Conservation (phyloP, 2,113 vertebrate species). For the Pholis gunnellus region DNA sequence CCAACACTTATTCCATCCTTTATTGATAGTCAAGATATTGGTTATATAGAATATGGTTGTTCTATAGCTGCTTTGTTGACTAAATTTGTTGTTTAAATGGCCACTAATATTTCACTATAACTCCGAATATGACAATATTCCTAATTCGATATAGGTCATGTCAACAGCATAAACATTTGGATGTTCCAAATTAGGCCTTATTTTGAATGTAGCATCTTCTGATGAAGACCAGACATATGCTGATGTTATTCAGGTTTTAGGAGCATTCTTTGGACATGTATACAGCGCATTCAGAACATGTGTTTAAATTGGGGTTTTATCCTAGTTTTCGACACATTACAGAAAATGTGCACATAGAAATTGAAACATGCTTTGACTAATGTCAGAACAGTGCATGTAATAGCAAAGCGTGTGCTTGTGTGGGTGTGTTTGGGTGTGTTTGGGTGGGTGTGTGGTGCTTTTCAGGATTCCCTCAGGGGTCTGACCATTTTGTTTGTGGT, state of each 20-base stretch:
- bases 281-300: not conserved
- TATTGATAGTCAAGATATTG: too few relatives aligned
- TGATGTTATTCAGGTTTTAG: not conserved
- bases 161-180: not conserved
- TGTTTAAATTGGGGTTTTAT: not conserved
- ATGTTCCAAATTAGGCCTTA: not conserved
- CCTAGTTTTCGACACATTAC: not conserved
- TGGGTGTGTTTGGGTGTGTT: slow-evolving; percentile 21
- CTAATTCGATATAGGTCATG: too few relatives aligned
- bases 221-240: not conserved
- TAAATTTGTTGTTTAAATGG: too few relatives aligned
- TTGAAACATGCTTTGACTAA: slow-evolving; percentile 17
- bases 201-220: not conserved
- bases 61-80: too few relatives aligned
- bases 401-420: not conserved
- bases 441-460: slow-evolving; percentile 14
- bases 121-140: too few relatives aligned
- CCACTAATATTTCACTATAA: too few relatives aligned
- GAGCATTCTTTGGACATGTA: not conserved
- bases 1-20: too few relatives aligned
- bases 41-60: too few relatives aligned
- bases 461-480: slow-evolving; percentile 37
- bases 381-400: not conserved
- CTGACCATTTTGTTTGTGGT: slow-evolving; percentile 43
- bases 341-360: not conserved